Percentiles rank a stretch among this genome's conserved stretches.
Evolutionary conservation across 2,888 invertebrate species (phyloP).

Genomic region (Macropis europaea): DNA sequence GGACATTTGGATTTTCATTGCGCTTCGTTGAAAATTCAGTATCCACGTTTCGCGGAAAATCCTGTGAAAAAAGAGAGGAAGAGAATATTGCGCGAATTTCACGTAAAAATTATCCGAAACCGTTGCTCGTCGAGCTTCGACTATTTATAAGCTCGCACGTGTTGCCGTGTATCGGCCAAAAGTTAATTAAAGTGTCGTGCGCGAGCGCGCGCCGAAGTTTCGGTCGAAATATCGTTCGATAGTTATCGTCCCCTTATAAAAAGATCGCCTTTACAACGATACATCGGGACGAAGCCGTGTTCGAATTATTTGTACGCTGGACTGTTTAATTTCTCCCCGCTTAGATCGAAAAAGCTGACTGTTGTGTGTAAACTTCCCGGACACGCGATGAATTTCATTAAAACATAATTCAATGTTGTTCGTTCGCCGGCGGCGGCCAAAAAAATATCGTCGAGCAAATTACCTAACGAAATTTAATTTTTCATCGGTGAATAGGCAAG

Average conservation of each 20-base stretch:
- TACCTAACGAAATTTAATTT: conserved; percentile 30
- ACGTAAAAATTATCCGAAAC: conserved; percentile 10
- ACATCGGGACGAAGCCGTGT: background rate
- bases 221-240: conserved; percentile 19
- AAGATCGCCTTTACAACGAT: background rate
- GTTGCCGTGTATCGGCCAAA: conserved; percentile 32
- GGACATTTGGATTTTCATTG: too few species aligned
- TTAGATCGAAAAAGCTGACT: background rate
- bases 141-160: conserved; percentile 53
- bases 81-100: background rate
- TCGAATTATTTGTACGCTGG: conserved; percentile 12
- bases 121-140: background rate
- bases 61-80: background rate
- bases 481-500: conserved; percentile 34
- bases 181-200: conserved; percentile 56
- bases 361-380: background rate
- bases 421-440: background rate
- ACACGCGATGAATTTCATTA: conserved; percentile 6
- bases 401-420: conserved; percentile 27
- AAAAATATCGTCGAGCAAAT: conserved; percentile 28
- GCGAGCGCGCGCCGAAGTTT: conserved; percentile 5
- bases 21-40: background rate
- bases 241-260: background rate
- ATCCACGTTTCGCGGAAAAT: background rate
- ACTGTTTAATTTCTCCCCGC: conserved; percentile 14